Base-by-base conservation (phyloP, 2,888 invertebrate species). In the Eueremaeus valkanovi region DNA sequence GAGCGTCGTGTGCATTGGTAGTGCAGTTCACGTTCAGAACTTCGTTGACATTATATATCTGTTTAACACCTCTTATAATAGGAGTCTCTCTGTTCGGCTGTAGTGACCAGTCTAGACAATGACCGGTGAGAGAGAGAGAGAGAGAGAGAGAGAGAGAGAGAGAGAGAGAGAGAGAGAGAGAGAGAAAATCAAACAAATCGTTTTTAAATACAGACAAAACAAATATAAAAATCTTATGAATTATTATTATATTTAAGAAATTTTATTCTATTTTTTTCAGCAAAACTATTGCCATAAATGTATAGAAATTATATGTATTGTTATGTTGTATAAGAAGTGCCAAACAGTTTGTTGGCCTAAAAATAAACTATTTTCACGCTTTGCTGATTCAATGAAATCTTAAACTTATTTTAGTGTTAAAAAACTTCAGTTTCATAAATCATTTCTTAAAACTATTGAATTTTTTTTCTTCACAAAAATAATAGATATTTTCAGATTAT, bases 1-100 rank as follows among this genome's bases (percentile, higher is more conserved):
- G 66, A 55, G 75, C 76, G 40, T 45, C 70, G 36, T 55, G 24
- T 55, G 74, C 45, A 36, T 70, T 49, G 29, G 75, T 72, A 8
- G 68, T 75, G 31, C 76, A 76, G 42, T 76, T 76, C 18, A 75
- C 45, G 21, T 72, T 70, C 27, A 76, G 63, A 11, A 66, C 72
- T 31, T 76, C 76, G 31, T 68, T 55, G 9, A 76, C 49, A 40
- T 68, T 21, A 42, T 75, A 77, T 45, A 70, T 72, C 24, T 51
- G 33, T 42, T 75, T 72, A 29, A 72, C 72, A 70, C 77, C 77
- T 55, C 31, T 66, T 21, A 76, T 76, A 55, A 75, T 42, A 29
- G 76, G 76, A 24, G 75, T 58, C 24, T 75, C 70, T 40, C 49
- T 18, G 51, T 75, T 70, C 31, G 75, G 75, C 36, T 66, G 66